phyloP scores from a whole-genome alignment of 2,113 vertebrate genomes.

The Xiphophorus couchianus region DNA sequence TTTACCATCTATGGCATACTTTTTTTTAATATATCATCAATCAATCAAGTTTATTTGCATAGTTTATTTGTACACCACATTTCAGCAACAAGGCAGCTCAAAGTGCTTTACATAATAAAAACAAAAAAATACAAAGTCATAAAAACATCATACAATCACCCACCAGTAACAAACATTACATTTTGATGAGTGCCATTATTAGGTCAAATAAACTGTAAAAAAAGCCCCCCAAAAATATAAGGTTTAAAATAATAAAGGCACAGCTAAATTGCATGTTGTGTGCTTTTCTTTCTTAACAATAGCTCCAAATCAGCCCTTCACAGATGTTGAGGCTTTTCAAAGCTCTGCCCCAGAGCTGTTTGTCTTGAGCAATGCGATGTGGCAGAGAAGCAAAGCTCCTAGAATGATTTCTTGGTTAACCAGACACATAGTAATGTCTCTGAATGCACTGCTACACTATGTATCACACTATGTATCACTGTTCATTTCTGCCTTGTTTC shows the following conservation, averaged over 20 bases:
- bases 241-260: slow-evolving; percentile 19
- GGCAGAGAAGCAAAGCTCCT: slow-evolving; percentile 63
- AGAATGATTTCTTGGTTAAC: slow-evolving; percentile 70
- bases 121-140: no score
- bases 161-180: no score
- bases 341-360: slow-evolving; percentile 60
- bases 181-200: no score
- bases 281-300: slow-evolving; percentile 43
- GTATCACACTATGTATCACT: slow-evolving; percentile 61
- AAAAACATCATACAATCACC: no score
- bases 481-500: slow-evolving; percentile 44
- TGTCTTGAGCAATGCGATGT: slow-evolving; percentile 68
- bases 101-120: no score
- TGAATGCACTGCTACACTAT: slow-evolving; percentile 47
- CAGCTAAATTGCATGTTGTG: slow-evolving; percentile 1
- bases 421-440: slow-evolving; percentile 65
- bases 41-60: no score
- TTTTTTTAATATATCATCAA: no score
- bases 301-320: slow-evolving; percentile 22
- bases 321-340: slow-evolving; percentile 27
- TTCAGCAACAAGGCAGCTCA: no score
- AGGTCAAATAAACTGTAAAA: not conserved
- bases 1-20: no score
- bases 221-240: not conserved
- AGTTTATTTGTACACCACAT: no score